Evolutionary conservation across 2,888 invertebrate genomes (phyloP), one percentile per base, ranked within the genome.

Genomic region (Galerucella pusilla): DNA sequence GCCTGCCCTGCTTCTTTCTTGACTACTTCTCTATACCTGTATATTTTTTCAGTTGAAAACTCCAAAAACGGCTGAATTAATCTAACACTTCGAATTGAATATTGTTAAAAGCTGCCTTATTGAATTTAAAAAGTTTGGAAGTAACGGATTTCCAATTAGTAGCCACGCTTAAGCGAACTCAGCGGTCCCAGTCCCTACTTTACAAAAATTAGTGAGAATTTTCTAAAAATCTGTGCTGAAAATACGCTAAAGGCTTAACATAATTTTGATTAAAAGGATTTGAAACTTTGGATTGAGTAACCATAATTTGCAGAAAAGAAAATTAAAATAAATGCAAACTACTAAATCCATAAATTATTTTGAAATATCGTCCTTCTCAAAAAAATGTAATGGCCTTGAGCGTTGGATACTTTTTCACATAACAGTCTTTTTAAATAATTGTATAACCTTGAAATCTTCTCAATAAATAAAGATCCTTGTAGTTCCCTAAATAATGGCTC

Each of bases 101-200:
- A 49, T n/a, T 4, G 35, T 49, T 61, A 49, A 63, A 46, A 63
- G 59, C 54, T 42, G 61, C 25, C 45, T 60, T 12, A 63, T 46
- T 16, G 52, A 70, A 70, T 70, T 49, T 63, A 49, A 52, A 49
- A 70, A 70, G 52, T 61, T 70, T 28, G 28, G 61, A 20, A 54
- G 61, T 45, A 63, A 70, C 52, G 63, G 70, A 63, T 70, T 63
- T 61, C 45, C 63, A 70, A 70, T 70, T 70, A 70, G 63, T 9
- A 35, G 25, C 35, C n/a, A 54, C 68, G 68, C 59, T 59, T 20
- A 7, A 14, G 16, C 68, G 42, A 68, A 68, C 59, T 45, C 59
- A 12, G 10, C 45, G 16, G 59, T 68, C 54, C 35, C 61, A 61
- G 63, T 63, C 42, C 52, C 16, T 45, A 49, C 69, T 70, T 49